Evolutionary conservation across 1,140 invertebrate species (phyloP).

Genomic region (Achroia grisella): DNA sequence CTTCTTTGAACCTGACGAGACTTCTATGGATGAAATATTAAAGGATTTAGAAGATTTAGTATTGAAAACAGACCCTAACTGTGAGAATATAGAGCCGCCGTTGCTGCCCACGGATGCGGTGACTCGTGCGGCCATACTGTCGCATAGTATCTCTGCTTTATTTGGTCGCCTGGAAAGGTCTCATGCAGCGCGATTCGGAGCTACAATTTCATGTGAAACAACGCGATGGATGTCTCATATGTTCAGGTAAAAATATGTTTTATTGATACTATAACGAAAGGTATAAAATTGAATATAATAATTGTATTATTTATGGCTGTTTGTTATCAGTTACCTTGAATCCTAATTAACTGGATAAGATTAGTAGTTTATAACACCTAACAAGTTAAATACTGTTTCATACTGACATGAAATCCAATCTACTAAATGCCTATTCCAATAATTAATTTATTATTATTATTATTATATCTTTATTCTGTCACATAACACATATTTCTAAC

Average conservation of each 20-base stretch:
- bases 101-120: conserved; percentile 66
- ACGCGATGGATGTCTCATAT: conserved; percentile 86
- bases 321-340: conserved; percentile 23
- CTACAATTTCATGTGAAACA: conserved; percentile 82
- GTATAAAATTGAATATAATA: neutral
- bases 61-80: conserved; percentile 55
- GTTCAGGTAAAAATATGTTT: conserved; percentile 76
- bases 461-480: too few relatives aligned
- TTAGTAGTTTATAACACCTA: conserved; percentile 2
- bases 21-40: conserved; percentile 62
- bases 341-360: conserved; percentile 22
- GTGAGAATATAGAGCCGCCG: conserved; percentile 52
- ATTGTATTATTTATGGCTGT: conserved; percentile 7
- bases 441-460: too few relatives aligned
- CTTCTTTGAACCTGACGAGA: conserved; percentile 63
- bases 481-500: too few relatives aligned
- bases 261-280: neutral
- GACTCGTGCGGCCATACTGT: conserved; percentile 79
- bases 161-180: conserved; percentile 80
- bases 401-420: too few relatives aligned
- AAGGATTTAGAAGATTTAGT: conserved; percentile 60
- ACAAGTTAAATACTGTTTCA: too few relatives aligned
- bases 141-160: conserved; percentile 84
- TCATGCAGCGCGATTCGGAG: conserved; percentile 81
- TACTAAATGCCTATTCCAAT: too few relatives aligned